These are phyloP conservation scores for Toxonevra muliebris DNA, from an alignment of 2,888 invertebrate genomes.

Conservation along the genomic window DNA sequence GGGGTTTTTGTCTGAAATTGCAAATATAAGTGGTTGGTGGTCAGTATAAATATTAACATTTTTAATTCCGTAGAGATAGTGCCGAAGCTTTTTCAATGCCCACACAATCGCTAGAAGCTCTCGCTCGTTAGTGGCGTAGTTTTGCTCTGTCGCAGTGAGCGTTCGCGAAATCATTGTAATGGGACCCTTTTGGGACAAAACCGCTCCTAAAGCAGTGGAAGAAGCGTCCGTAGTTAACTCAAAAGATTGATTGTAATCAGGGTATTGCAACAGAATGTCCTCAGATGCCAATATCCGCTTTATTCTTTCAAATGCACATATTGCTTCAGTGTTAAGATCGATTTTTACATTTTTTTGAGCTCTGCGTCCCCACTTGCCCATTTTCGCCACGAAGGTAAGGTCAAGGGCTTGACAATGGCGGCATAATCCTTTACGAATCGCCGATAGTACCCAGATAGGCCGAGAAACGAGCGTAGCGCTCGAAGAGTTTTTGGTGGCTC, in stretches of 20 bases:
- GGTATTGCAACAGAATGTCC: constrained; percentile 25
- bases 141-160: constrained; percentile 32
- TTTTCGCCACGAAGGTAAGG: constrained; percentile 24
- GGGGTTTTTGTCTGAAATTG: too few relatives aligned
- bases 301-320: constrained; percentile 29
- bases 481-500: constrained; percentile 26
- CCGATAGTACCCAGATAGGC: constrained; percentile 30
- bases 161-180: constrained; percentile 37
- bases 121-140: too few relatives aligned
- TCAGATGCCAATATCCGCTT: too few relatives aligned
- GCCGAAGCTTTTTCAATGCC: constrained; percentile 51
- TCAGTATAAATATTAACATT: constrained; percentile 36
- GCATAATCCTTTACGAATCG: too few relatives aligned
- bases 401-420: constrained; percentile 31
- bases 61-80: constrained; percentile 54
- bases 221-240: constrained; percentile 34
- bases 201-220: too few relatives aligned
- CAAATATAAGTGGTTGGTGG: too few relatives aligned
- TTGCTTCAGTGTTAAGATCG: constrained; percentile 26
- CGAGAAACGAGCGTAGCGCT: constrained; percentile 25
- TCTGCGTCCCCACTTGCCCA: constrained; percentile 23
- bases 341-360: constrained; percentile 34
- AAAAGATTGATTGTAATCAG: constrained; percentile 25
- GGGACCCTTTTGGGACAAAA: constrained; percentile 34
- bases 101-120: constrained; percentile 30